Base-by-base conservation (phyloP, 64 coral and sea anemone species). In the Stichodactyla mertensii region DNA sequence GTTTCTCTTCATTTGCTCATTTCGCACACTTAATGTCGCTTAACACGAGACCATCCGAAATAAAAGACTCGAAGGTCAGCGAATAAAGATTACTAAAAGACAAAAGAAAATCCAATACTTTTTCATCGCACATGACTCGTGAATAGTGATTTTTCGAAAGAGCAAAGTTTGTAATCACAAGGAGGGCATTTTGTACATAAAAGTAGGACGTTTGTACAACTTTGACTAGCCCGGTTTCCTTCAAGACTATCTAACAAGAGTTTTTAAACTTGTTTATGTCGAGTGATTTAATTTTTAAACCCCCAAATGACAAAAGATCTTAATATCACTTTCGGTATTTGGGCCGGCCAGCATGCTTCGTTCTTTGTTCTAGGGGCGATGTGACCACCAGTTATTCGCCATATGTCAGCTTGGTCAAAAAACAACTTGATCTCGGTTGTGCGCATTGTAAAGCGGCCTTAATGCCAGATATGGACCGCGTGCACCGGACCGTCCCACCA, bases 311-410 rank as follows among this genome's bases (percentile, higher is more conserved):
- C 5, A 54, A 81, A 81, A 81, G 51, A 52, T 53, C 15, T 81
- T 81, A 20, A 53, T 53, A 81, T 81, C 78, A 81, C 78, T 81
- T 81, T 81, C 52, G 78, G 78, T 81, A 81, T 81, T 81, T 54
- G 20, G 36, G 16, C 2, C 7, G 36, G 15, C 53, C 78, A 53
- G 78, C 78, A 74, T 74, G 69, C 54, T 54, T 7, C 16, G 2
- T 14, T 52, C 78, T 81, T 81, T 81, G 78, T 81, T 54, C 19
- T 8, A 20, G 8, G 16, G 9, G 53, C 6, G 31, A 53, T 20
- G 14, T 66, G 51, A 81, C 51, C 78, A 81, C 78, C 78, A 81
- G 78, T 81, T 18, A 55, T 45, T 7, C 10, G 69, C 69, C 78
- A 81, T 55, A 53, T 81, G 78, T 81, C 19, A 81, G 16, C 54